These are phyloP conservation scores for Calliopsis andreniformis DNA, from an alignment of 1,140 invertebrate species.

Conservation along the genomic window DNA sequence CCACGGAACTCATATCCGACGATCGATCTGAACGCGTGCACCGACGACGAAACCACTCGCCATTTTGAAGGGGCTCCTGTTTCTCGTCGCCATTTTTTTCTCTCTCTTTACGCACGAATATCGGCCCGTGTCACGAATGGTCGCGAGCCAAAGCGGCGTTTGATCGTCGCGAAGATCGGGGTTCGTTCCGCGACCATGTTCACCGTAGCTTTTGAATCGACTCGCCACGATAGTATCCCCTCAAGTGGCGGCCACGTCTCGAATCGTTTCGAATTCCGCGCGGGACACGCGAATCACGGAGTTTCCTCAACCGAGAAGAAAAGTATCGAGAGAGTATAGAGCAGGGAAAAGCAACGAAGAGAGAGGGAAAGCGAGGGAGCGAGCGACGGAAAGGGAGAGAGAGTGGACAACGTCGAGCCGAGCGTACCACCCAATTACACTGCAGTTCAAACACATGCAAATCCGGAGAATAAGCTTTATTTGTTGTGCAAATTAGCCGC, in stretches of 20 bases:
- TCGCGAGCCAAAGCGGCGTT: constrained; percentile 16
- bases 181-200: no score
- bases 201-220: no score
- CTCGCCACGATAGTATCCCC: no score
- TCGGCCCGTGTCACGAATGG: constrained; percentile 63
- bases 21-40: constrained; percentile 65
- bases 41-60: no score
- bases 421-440: constrained; percentile 80
- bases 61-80: constrained; percentile 56
- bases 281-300: no score
- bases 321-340: constrained; percentile 22
- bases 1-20: constrained; percentile 63
- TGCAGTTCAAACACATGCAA: constrained; percentile 82
- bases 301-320: not conserved
- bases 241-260: no score
- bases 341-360: not conserved
- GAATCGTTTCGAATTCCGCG: no score
- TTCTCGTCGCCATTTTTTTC: constrained; percentile 59
- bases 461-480: constrained; percentile 82
- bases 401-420: constrained; percentile 65
- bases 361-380: constrained; percentile 22
- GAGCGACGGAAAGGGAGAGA: constrained; percentile 44
- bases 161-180: not conserved
- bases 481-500: constrained; percentile 82
- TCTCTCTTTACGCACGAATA: constrained; percentile 63